Evolutionary conservation across 2,797 vertebrate species (phyloP).

Genomic region (Hydrocynus forskahlii): DNA sequence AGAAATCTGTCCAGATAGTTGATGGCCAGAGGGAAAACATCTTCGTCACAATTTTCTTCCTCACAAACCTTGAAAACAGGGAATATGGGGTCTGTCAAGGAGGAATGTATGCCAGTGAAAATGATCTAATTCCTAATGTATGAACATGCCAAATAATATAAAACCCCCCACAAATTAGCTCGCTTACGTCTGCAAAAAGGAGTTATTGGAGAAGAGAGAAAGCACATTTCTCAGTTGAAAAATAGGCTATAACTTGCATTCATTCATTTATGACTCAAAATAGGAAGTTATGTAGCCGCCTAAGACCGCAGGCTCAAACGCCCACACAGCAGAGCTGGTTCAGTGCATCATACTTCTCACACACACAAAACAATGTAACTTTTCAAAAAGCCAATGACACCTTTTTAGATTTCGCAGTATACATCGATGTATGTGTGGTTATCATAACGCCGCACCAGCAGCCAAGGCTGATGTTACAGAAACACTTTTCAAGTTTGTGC

Average conservation of each 20-base stretch:
- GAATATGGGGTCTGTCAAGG: constrained; percentile 7
- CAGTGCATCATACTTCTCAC: constrained; percentile 72
- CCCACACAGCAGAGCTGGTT: constrained; percentile 52
- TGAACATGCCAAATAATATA: too few species aligned
- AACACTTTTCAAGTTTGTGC: constrained; percentile 3
- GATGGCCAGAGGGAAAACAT: constrained; percentile 94
- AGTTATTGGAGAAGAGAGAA: not conserved
- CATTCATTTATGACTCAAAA: constrained; percentile 51
- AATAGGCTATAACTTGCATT: constrained; percentile 20
- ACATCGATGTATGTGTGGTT: constrained; percentile 44
- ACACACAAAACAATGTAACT: not conserved
- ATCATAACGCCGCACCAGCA: constrained; percentile 52
- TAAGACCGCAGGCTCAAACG: constrained; percentile 40
- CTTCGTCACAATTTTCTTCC: constrained; percentile 90
- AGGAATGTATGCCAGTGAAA: not conserved
- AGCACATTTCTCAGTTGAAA: constrained; percentile 19
- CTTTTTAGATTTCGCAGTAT: constrained; percentile 70
- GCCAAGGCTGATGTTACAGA: not conserved
- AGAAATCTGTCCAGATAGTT: constrained; percentile 98
- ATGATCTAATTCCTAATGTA: not conserved
- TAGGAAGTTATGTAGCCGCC: constrained; percentile 43
- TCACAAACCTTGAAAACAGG: constrained; percentile 85
- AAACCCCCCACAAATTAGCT: too few species aligned
- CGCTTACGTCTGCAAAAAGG: not conserved
- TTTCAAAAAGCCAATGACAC: constrained; percentile 68